Evolutionary conservation across 2,888 invertebrate species (phyloP).

Genomic region (Drosophila algonquin): DNA sequence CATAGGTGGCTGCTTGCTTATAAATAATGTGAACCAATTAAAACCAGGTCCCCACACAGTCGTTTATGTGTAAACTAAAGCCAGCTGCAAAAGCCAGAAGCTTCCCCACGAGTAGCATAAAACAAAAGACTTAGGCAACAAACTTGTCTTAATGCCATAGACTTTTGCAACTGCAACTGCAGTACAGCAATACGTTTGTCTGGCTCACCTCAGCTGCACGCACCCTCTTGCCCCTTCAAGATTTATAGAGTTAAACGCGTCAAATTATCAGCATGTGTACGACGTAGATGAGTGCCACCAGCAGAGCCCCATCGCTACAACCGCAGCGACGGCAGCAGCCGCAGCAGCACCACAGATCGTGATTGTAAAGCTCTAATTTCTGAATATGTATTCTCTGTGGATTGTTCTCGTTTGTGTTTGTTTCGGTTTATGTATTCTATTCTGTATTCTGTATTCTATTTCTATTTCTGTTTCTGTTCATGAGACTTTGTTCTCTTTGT

Average conservation of each 20-base stretch:
- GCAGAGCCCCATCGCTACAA: no score
- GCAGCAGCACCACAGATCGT: slow-evolving; percentile 9
- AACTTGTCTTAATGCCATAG: slow-evolving; percentile 52
- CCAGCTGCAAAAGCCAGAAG: slow-evolving; percentile 32
- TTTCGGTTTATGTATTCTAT: no score
- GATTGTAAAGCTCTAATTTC: slow-evolving; percentile 35
- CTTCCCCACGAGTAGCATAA: slow-evolving; percentile 25
- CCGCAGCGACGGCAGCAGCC: no score
- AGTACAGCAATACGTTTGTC: slow-evolving; percentile 1
- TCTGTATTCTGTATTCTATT: neutral
- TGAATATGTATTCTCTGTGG: slow-evolving; percentile 33
- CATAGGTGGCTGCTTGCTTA: slow-evolving; percentile 10
- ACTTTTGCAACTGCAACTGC: slow-evolving; percentile 9
- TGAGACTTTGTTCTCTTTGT: slow-evolving; percentile 41
- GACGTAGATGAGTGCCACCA: neutral
- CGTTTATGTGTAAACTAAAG: slow-evolving; percentile 10
- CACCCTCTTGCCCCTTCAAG: slow-evolving; percentile 13
- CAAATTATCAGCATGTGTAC: slow-evolving; percentile 32
- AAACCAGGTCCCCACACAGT: slow-evolving; percentile 30
- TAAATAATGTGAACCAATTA: slow-evolving; percentile 48
- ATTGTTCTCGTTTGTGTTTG: slow-evolving; percentile 25
- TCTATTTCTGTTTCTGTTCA: slow-evolving; percentile 5
- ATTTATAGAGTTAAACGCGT: slow-evolving; percentile 15
- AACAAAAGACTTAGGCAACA: slow-evolving; percentile 73
- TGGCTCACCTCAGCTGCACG: slow-evolving; percentile 30